phyloP scores from a whole-genome alignment of 1,140 invertebrate species.

The Drosophila neocordata region DNA sequence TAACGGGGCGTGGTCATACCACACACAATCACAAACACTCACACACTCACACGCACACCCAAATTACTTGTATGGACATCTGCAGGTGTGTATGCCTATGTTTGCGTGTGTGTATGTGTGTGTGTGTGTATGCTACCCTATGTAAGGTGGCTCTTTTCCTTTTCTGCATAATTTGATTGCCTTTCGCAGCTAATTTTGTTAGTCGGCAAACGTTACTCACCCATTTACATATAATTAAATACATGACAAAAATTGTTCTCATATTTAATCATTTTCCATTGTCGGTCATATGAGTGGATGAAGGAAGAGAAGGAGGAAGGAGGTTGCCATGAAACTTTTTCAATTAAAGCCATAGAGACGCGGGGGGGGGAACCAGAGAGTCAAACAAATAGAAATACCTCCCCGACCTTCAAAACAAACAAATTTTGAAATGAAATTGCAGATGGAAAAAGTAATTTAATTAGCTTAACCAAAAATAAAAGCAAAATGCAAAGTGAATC shows the following conservation, averaged over 20 bases:
- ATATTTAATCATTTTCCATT: constrained; percentile 56
- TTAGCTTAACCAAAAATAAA: constrained; percentile 69
- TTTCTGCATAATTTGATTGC: constrained; percentile 76
- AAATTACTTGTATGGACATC: constrained; percentile 24
- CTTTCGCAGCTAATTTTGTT: constrained; percentile 69
- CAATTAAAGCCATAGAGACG: constrained; percentile 63
- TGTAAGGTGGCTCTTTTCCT: constrained; percentile 17
- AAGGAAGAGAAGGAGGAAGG: not conserved
- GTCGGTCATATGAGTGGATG: not conserved
- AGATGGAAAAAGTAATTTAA: constrained; percentile 74
- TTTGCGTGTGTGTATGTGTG: not conserved
- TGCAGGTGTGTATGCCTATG: constrained; percentile 51
- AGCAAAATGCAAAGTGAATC: constrained; percentile 26
- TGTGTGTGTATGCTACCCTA: constrained; percentile 5
- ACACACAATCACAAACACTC: not conserved
- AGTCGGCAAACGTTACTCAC: constrained; percentile 7
- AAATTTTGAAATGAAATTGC: constrained; percentile 71
- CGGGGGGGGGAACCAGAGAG: too few species aligned
- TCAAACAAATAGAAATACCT: constrained; percentile 39
- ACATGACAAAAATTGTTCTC: constrained; percentile 43
- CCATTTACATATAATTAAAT: constrained; percentile 65
- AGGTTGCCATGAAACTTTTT: constrained; percentile 63
- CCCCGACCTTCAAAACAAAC: constrained; percentile 68
- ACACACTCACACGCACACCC: constrained; percentile 7
- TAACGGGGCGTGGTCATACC: constrained; percentile 24